Evolutionary conservation across 2,113 vertebrate species (phyloP).

Genomic region (Carollia perspicillata): DNA sequence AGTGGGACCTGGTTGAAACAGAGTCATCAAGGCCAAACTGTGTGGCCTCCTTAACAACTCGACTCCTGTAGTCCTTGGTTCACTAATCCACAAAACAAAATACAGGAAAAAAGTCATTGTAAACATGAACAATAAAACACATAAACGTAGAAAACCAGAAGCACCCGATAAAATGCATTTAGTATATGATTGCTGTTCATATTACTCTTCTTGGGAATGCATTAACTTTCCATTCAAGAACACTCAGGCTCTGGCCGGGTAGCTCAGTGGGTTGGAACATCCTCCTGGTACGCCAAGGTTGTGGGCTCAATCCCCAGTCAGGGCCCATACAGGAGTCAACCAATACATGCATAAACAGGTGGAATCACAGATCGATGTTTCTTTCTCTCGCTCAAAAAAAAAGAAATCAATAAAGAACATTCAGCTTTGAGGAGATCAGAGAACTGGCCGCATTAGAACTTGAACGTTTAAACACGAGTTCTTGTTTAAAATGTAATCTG

Average conservation of each 20-base stretch:
- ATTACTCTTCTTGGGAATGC: not conserved
- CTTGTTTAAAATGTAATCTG: not conserved
- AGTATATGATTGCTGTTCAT: not conserved
- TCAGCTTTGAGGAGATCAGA: not conserved
- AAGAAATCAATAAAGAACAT: not conserved
- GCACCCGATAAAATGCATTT: not conserved
- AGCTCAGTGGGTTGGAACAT: no score
- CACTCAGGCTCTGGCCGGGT: not conserved
- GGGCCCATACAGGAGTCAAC: no score
- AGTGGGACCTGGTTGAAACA: not conserved
- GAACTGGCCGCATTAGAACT: not conserved
- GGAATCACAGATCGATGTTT: no score
- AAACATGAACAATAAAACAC: rapidly evolving
- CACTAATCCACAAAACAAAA: not conserved
- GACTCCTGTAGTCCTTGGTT: not conserved
- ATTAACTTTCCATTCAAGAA: not conserved
- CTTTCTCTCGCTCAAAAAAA: no score
- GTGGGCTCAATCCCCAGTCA: no score
- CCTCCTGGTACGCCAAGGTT: no score
- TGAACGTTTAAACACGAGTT: no score
- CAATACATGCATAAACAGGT: no score
- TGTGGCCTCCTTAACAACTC: not conserved
- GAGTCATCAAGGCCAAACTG: not conserved
- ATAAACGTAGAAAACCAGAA: not conserved
- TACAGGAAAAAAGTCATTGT: not conserved